Conservation (phyloP, 2,113 vertebrate species). For the Ploceus nigricollis region DNA sequence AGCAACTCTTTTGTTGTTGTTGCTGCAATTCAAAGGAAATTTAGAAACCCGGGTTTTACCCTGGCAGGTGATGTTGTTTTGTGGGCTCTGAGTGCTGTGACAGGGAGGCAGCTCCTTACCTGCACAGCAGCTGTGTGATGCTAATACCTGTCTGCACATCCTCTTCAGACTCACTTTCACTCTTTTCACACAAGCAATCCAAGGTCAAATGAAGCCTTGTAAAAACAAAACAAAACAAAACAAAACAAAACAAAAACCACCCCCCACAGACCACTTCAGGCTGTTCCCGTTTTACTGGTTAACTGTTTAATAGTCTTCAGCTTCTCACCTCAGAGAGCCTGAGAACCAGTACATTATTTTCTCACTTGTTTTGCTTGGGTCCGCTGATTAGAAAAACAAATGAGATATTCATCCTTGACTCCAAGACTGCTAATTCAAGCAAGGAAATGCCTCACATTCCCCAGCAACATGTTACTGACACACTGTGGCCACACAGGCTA, state of each 20-base stretch:
- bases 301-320: neutral
- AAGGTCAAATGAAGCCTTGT: neutral
- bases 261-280: neutral
- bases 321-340: neutral
- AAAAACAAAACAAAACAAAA: neutral
- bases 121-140: neutral
- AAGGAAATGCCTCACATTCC: conserved; percentile 39
- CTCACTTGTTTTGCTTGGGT: neutral
- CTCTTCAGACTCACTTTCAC: neutral
- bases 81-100: neutral
- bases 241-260: neutral
- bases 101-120: neutral
- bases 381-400: conserved; percentile 2
- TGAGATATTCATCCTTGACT: neutral
- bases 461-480: neutral
- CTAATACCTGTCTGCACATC: neutral
- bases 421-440: neutral
- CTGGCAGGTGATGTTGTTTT: neutral
- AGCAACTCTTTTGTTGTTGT: neutral
- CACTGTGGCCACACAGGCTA: neutral
- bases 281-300: neutral
- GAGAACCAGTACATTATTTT: neutral
- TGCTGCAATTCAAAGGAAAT: neutral
- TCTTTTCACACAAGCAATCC: neutral
- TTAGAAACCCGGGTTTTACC: neutral